Evolutionary conservation across 2,113 vertebrate genomes (phyloP), one percentile per base, ranked within the genome.

Genomic region (Vicugna pacos): DNA sequence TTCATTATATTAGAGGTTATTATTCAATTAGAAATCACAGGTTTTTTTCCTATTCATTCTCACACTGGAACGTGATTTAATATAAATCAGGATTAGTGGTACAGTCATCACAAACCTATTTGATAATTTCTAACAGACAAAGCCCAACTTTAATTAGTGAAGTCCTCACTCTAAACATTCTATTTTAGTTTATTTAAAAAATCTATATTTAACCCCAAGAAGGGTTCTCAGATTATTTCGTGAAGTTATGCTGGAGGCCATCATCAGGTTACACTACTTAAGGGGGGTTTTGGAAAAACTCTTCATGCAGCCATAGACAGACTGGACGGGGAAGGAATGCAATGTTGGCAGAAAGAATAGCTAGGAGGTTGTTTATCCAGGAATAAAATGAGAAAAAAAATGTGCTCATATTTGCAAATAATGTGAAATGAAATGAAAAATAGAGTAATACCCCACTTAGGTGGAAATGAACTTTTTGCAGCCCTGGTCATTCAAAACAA

Each of bases 31-130:
- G 72, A 96, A 92, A 89, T 50, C 6, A 77, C n/a, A 17, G 11
- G 64, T 46, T 30, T 75, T 70, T 88, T 89, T 75, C 22, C 69
- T 79, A 46, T 8, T 46, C 17, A 20, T 76, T 89, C 89, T 86
- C 35, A 89, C 7, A 93, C 19, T 56, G 73, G 50, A 79, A 82
- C 77, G 2, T 48, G 85, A 73, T 83, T 89, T 82, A 48, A 48
- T 93, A 64, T 56, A 77, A 62, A 76, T 86, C 26, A 91, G 62
- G 62, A 67, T 69, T 89, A 54, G 46, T 38, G 22, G 12, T n/a
- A 64, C 54, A 96, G 48, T 92, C 16, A 93, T 50, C 38, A 67
- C 72, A 89, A 65, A 81, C 10, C 62, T 94, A 60, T 60, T 64
- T 52, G 42, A 50, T 77, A 35, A 77, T 85, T 83, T 83, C 76